These are phyloP conservation scores for Nowickia ferox DNA, from an alignment of 2,888 invertebrate genomes.

Conservation along the genomic window DNA sequence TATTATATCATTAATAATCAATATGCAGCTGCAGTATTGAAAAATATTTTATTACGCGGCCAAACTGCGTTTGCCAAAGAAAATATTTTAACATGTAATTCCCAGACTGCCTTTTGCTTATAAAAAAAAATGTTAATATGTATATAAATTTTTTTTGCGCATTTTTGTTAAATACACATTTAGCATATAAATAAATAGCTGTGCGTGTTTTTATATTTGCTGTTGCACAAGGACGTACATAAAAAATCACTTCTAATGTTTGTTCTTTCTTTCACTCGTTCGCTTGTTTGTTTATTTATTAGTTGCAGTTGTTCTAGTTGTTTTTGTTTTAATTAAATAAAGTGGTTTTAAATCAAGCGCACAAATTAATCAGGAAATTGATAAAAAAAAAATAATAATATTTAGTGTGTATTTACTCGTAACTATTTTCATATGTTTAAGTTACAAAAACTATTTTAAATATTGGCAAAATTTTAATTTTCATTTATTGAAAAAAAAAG, in stretches of 20 bases:
- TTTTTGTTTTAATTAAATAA: conserved; percentile 71
- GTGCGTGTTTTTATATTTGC: neutral
- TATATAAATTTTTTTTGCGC: neutral
- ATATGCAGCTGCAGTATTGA: too few species aligned
- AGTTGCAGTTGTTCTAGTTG: conserved; percentile 37
- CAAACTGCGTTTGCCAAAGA: neutral
- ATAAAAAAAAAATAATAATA: conserved; percentile 20
- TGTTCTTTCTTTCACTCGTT: conserved; percentile 48
- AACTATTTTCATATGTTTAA: conserved; percentile 32
- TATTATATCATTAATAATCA: too few species aligned
- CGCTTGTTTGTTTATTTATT: conserved; percentile 31
- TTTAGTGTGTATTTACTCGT: neutral
- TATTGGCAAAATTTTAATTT: conserved; percentile 29
- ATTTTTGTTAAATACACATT: neutral
- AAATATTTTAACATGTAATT: neutral
- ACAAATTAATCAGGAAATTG: conserved; percentile 69
- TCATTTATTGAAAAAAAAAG: conserved; percentile 30
- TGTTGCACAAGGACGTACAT: too few species aligned
- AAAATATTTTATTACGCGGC: neutral
- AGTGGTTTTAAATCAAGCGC: conserved; percentile 71
- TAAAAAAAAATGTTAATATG: neutral
- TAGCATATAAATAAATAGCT: neutral
- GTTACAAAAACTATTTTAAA: conserved; percentile 29
- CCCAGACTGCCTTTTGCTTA: neutral
- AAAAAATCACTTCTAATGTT: conserved; percentile 58